Base-by-base conservation (phyloP, 2,113 vertebrate species). In the Urocolius indicus region DNA sequence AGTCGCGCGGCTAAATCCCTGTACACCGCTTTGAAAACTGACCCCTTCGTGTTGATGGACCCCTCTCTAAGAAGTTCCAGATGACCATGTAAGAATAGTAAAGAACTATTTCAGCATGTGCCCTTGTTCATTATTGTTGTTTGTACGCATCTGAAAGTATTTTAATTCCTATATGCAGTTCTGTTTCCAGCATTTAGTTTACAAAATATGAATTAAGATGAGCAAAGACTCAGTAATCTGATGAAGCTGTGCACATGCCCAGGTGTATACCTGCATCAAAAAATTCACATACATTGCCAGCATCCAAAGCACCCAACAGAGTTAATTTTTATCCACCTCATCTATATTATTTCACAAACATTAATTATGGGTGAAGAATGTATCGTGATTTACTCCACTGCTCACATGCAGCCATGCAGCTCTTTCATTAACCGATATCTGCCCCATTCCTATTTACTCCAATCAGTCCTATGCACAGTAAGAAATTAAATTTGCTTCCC, bases 11-110 rank as follows among this genome's bases (percentile, higher is more conserved):
- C 89, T 92, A 89, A 95, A 95, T 83, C 93, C 93, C 87, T 87
- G 83, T 68, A 59, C 89, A 46, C 84, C 24, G 90, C 90, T 97
- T 95, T 95, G 96, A 97, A 97, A 98, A 96, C 91, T 89, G 86
- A 97, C 94, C 95, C 92, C 96, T 84, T 36, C 66, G 72, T 90
- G 88, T 63, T 91, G 90, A 84, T 92, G 80, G 96, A 91, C 71
- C 80, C 90, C 18, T 55, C 85, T 90, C 94, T 97, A 97, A 97
- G 96, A 97, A 94, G 93, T 97, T 95, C 95, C 94, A 97, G 85
- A 95, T 94, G 92, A 94, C 89, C 95, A 91, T 29, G 94, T 57
- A 74, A n/a, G 65, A 62, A 85, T 38, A 58, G 89, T 71, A 90
- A 81, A 90, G 87, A 97, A 80, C 84, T 61, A 62, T 95, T 93